These are phyloP conservation scores for Drosophila burlai DNA, from an alignment of 1,140 invertebrate species.

Conservation along the genomic window DNA sequence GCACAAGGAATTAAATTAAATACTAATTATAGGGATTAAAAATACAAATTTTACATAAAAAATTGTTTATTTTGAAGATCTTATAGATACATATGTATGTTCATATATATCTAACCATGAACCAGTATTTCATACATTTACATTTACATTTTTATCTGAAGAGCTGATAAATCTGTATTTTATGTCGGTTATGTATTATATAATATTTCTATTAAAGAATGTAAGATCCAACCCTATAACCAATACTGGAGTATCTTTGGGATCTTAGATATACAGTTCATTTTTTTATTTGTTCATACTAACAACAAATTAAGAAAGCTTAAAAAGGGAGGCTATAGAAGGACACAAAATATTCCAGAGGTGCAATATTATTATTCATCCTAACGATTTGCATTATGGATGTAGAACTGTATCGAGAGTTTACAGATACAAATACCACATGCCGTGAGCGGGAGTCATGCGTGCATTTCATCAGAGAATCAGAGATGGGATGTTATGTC, in stretches of 20 bases:
- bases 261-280: too few species aligned
- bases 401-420: constrained; percentile 9
- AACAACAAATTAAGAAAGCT: too few species aligned
- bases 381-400: not conserved
- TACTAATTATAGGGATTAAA: not conserved
- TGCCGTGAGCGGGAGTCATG: constrained; percentile 34
- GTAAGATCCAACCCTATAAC: not conserved
- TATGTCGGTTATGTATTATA: not conserved
- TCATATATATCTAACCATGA: too few species aligned
- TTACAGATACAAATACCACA: constrained; percentile 10
- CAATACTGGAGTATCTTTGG: not conserved
- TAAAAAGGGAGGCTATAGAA: too few species aligned
- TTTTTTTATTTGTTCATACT: too few species aligned
- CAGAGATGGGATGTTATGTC: constrained; percentile 33
- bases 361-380: not conserved
- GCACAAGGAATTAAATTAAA: not conserved
- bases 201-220: not conserved
- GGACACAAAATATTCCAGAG: too few species aligned
- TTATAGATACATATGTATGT: not conserved
- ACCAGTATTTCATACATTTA: too few species aligned
- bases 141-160: not conserved
- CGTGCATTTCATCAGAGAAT: constrained; percentile 68
- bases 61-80: not conserved
- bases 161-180: not conserved
- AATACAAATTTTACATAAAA: not conserved